phyloP scores from a whole-genome alignment of 2,113 vertebrate species.

The Caranx melampygus region DNA sequence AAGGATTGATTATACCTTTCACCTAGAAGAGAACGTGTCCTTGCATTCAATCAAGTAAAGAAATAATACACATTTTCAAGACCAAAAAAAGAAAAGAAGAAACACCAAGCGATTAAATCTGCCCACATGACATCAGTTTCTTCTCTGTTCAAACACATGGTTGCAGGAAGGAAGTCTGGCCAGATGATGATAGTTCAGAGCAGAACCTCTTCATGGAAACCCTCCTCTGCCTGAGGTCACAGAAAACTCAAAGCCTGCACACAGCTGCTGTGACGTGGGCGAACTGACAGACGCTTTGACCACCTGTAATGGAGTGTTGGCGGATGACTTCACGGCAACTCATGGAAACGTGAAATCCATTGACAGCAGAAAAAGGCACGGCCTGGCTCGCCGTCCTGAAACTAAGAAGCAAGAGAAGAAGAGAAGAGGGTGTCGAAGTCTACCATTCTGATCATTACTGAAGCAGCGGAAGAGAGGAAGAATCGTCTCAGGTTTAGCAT shows the following conservation, averaged over 20 bases:
- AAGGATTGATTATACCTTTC: not conserved
- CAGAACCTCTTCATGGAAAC: conserved; percentile 43
- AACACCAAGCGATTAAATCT: not conserved
- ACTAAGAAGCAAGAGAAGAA: conserved; percentile 46
- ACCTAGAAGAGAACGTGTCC: not conserved
- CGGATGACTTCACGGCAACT: conserved; percentile 66
- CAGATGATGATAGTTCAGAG: conserved; percentile 37
- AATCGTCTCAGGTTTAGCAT: conserved; percentile 16
- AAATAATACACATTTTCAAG: not conserved
- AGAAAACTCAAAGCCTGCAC: conserved; percentile 1
- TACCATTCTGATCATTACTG: conserved; percentile 57
- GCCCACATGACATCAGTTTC: not conserved
- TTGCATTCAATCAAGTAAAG: not conserved
- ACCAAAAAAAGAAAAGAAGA: not conserved
- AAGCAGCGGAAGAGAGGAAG: conserved; percentile 47
- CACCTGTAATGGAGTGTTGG: conserved; percentile 67
- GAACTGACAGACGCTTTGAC: conserved; percentile 55
- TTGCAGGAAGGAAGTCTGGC: conserved; percentile 42
- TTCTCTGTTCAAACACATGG: conserved; percentile 9
- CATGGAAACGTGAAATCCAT: conserved; percentile 55
- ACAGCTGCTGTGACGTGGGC: conserved; percentile 42
- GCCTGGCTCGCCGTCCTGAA: conserved; percentile 32
- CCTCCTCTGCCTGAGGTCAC: conserved; percentile 29
- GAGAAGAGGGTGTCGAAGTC: conserved; percentile 32
- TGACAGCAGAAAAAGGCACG: conserved; percentile 28